Evolutionary conservation across 2,113 vertebrate genomes (phyloP).

Genomic region (Chionis minor): DNA sequence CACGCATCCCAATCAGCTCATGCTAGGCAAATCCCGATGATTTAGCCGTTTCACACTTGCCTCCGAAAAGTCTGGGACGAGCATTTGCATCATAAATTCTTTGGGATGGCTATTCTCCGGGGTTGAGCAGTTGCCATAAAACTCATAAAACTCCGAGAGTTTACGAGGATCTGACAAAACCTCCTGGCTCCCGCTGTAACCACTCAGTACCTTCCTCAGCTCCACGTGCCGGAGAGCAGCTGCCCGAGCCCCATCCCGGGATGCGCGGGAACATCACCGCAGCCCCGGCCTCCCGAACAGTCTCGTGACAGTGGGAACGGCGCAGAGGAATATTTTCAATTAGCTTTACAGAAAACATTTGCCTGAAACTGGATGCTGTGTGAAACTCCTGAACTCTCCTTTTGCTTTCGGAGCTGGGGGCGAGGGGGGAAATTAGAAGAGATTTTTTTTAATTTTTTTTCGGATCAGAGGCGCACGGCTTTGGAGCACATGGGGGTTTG

Average conservation of each 20-base stretch:
- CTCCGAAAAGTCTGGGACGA: background rate
- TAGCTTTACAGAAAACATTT: slow-evolving; percentile 40
- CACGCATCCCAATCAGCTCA: background rate
- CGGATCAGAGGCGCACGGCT: background rate
- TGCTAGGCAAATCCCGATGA: rapidly evolving
- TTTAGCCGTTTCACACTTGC: background rate
- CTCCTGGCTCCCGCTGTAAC: background rate
- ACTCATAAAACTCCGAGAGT: background rate
- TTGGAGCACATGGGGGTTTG: background rate
- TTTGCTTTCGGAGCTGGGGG: background rate
- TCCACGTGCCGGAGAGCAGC: rapidly evolving
- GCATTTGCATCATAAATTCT: background rate
- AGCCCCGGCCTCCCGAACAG: background rate
- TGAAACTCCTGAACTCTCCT: slow-evolving; percentile 43
- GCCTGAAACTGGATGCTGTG: slow-evolving; percentile 54
- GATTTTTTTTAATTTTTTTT: background rate
- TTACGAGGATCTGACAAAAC: background rate
- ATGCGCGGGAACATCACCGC: background rate
- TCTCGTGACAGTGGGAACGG: background rate
- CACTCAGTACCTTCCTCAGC: background rate
- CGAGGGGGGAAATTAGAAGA: background rate
- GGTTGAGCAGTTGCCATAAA: background rate
- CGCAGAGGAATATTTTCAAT: background rate
- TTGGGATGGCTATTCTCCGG: background rate
- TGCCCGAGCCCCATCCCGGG: background rate